These are phyloP conservation scores for Heliangelus exortis DNA, from an alignment of 2,797 vertebrate species.

Conservation along the genomic window DNA sequence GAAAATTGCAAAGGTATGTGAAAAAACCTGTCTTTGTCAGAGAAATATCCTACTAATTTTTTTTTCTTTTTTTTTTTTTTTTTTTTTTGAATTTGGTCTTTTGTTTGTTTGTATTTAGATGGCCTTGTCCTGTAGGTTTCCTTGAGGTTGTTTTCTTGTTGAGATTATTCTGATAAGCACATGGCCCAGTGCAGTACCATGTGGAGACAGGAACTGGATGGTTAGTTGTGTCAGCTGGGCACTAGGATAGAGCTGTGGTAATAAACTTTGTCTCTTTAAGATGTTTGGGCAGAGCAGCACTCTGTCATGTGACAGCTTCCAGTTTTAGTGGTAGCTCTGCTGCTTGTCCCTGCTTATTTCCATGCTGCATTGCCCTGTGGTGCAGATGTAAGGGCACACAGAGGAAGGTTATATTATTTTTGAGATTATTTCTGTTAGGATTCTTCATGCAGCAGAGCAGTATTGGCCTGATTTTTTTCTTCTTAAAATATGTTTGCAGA, in stretches of 20 bases:
- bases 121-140: background rate
- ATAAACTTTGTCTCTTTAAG: background rate
- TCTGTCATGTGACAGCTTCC: background rate
- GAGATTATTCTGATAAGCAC: background rate
- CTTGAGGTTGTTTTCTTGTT: background rate
- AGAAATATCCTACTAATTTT: background rate
- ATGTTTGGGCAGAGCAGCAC: background rate
- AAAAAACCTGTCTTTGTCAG: background rate
- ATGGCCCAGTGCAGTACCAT: background rate
- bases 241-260: background rate
- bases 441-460: background rate
- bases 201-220: background rate
- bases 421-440: background rate
- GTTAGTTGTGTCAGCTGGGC: background rate
- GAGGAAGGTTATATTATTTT: background rate
- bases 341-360: background rate
- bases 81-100: too few species aligned
- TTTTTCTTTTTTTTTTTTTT: background rate
- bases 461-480: background rate
- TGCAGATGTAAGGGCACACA: background rate
- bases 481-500: background rate
- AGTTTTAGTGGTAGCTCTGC: background rate
- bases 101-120: background rate
- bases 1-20: background rate
- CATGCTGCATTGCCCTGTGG: background rate